phyloP scores from a whole-genome alignment of 2,888 invertebrate genomes.

The Amaurobius ferox region DNA sequence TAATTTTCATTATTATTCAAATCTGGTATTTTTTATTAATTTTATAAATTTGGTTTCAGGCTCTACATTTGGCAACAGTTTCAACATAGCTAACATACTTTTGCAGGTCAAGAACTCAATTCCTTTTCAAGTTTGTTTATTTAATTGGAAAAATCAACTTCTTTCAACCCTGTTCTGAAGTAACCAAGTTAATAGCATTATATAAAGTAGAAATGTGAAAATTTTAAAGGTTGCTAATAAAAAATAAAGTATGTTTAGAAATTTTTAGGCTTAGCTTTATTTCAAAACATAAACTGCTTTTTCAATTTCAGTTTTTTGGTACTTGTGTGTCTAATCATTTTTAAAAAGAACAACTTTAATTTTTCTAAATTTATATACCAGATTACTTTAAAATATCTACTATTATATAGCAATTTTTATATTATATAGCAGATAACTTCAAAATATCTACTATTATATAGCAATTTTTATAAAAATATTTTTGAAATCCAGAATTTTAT shows the following conservation, averaged over 20 bases:
- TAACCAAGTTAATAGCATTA: not conserved
- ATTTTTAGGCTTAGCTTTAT: too few species aligned
- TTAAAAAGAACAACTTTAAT: not conserved
- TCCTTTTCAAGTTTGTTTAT: not conserved
- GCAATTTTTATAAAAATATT: too few species aligned
- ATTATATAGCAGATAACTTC: too few species aligned
- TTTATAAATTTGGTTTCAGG: not conserved
- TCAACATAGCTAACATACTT: too few species aligned
- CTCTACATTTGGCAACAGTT: too few species aligned
- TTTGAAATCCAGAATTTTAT: not conserved
- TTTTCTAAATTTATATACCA: not conserved
- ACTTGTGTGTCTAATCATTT: not conserved
- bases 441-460: too few species aligned
- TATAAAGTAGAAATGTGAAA: not conserved
- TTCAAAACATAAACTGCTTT: not conserved
- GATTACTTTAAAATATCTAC: not conserved
- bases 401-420: too few species aligned
- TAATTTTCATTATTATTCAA: too few species aligned
- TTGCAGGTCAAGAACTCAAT: too few species aligned
- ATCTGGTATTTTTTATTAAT: too few species aligned
- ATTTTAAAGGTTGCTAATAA: too few species aligned
- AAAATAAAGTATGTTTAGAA: too few species aligned
- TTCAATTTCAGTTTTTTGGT: not conserved
- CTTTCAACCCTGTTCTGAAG: not conserved
- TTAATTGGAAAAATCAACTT: slow-evolving; percentile 8